Conservation (phyloP, 2,113 vertebrate species). For the Paramormyrops kingsleyae region DNA sequence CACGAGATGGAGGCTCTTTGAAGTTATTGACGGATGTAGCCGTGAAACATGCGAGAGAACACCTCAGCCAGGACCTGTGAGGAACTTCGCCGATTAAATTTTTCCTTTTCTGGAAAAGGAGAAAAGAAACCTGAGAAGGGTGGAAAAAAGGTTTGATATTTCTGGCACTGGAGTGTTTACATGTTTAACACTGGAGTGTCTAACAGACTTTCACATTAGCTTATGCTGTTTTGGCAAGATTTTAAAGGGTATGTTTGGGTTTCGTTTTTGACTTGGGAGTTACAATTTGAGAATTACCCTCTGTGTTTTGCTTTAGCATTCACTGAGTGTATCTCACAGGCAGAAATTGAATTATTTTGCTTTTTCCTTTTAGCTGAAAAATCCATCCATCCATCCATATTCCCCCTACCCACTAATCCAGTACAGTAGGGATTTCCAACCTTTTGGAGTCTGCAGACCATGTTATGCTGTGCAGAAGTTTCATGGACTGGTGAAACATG, state of each 20-base stretch:
- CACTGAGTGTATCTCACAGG: too few relatives aligned
- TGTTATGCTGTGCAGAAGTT: neutral
- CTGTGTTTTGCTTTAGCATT: neutral
- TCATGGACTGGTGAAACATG: neutral
- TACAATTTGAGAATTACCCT: neutral
- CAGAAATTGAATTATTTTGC: neutral
- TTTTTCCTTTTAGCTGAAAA: neutral
- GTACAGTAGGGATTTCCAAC: neutral
- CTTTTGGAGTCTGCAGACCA: neutral
- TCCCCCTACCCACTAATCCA: neutral
- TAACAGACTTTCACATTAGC: neutral
- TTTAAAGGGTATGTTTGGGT: neutral
- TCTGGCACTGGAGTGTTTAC: neutral
- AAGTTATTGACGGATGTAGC: neutral
- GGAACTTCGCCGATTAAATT: slow-evolving; percentile 4
- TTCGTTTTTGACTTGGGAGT: neutral
- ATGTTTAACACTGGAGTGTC: neutral
- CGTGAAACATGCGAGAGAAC: neutral
- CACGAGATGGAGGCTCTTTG: neutral
- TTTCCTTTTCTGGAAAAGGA: neutral
- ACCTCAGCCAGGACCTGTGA: neutral
- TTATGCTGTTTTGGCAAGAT: neutral
- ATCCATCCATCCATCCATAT: neutral
- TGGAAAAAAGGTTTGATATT: neutral
- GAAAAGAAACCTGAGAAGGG: neutral